These are phyloP conservation scores for Timandra comae DNA, from an alignment of 2,888 invertebrate species.

Conservation along the genomic window DNA sequence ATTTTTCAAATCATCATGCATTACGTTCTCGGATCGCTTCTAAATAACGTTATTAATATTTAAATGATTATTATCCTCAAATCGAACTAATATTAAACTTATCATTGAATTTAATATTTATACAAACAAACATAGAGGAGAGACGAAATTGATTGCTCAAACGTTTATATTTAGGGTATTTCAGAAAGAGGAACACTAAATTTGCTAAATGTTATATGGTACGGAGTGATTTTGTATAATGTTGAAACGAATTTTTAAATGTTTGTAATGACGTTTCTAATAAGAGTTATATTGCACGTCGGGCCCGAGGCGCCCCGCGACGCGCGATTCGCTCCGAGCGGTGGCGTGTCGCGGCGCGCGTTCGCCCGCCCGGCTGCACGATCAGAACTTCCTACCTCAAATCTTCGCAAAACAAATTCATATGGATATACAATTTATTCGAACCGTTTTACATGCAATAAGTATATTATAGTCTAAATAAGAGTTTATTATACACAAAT, in stretches of 20 bases:
- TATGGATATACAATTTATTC: conserved; percentile 61
- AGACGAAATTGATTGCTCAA: conserved; percentile 76
- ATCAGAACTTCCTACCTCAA: conserved; percentile 72
- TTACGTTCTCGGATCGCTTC: conserved; percentile 68
- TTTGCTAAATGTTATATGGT: conserved; percentile 68
- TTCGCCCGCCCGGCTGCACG: conserved; percentile 23
- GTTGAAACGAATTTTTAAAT: conserved; percentile 71
- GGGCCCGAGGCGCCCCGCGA: conserved; percentile 10
- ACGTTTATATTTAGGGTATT: conserved; percentile 74
- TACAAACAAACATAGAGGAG: conserved; percentile 70
- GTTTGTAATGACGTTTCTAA: conserved; percentile 46
- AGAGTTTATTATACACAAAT: conserved; percentile 72
- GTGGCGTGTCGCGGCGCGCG: conserved; percentile 1
- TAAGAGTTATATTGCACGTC: conserved; percentile 32
- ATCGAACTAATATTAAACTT: conserved; percentile 58
- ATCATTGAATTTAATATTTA: conserved; percentile 72
- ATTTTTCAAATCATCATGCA: conserved; percentile 67
- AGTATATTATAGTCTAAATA: conserved; percentile 64
- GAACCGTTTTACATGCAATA: conserved; percentile 64
- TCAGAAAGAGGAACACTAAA: conserved; percentile 66
- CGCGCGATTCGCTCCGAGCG: conserved; percentile 11
- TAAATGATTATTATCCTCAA: conserved; percentile 50
- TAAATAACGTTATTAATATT: conserved; percentile 48
- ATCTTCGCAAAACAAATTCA: conserved; percentile 64
- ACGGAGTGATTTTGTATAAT: conserved; percentile 68